A percentile compares a stretch with the other conserved stretches of the same genome.
Conservation (phyloP, 2,113 vertebrate species). For the Brachyhypopomus occidentalis region DNA sequence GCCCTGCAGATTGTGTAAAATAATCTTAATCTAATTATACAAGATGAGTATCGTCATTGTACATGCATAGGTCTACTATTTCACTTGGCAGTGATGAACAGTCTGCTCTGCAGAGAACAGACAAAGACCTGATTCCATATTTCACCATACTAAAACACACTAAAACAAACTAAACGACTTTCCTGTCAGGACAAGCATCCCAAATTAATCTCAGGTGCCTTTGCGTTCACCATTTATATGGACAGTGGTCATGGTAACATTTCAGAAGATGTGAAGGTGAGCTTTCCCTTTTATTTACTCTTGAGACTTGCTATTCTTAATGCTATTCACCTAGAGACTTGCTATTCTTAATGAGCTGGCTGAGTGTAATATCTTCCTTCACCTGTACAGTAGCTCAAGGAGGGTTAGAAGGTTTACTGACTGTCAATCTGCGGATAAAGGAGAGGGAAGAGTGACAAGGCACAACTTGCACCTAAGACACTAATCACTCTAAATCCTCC, state of each 20-base stretch:
- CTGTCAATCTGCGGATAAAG: conserved; percentile 8
- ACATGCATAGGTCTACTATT: background rate
- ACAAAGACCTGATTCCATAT: background rate
- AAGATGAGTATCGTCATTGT: background rate
- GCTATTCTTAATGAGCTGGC: background rate
- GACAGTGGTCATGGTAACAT: background rate
- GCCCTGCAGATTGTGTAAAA: background rate
- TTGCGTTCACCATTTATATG: background rate
- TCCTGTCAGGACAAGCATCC: background rate
- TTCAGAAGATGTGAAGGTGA: background rate
- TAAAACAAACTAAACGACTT: background rate
- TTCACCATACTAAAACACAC: background rate
- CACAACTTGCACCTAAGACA: background rate
- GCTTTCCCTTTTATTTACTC: background rate
- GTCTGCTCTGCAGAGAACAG: background rate
- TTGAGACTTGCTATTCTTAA: background rate
- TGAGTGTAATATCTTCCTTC: conserved; percentile 6
- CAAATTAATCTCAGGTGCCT: background rate
- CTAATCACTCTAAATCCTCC: background rate
- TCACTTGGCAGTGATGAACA: too few species aligned
- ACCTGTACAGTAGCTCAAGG: conserved; percentile 4
- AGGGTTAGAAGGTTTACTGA: conserved; percentile 10
- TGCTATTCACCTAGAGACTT: background rate
- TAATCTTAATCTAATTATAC: background rate
- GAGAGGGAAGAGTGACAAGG: background rate